Base-by-base conservation (phyloP, 2,113 vertebrate genomes). In the Syrmaticus mikado region DNA sequence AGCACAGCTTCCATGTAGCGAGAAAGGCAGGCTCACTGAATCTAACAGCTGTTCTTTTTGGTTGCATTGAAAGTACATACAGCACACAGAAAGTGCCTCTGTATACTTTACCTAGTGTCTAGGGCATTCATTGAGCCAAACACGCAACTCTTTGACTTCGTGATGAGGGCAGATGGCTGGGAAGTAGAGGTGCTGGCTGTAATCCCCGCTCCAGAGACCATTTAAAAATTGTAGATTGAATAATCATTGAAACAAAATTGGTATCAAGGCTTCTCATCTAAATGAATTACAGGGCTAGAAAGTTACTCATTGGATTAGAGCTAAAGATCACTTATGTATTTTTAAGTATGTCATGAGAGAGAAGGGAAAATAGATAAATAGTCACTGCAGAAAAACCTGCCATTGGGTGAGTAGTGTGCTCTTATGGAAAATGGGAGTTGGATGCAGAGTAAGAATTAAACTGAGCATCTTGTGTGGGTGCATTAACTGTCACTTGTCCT, bases 191-290 rank as follows among this genome's bases (percentile, higher is more conserved):
- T 60, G 22, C 2, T 3, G 27, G 34, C 21, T 75, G 18, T 93
- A 92, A 92, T 91, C 45, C 67, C 60, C 68, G 10, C 82, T 80
- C 76, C 45, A 77, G 85, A 55, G 60, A 92, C 46, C 0, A 0
- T 67, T 84, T 78, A 68, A 82, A 94, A 94, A 86, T 68, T 80
- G 62, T 64, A 94, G 70, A 89, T 87, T 79, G 77, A 94, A 72
- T 91, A 94, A 78, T 84, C 57, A 67, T 52, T 82, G 84, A 90
- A 84, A 62, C 11, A 90, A 87, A 94, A 92, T 75, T 90, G 43
- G 32, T 93, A 61, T 82, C 40, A 43, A 72, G 61, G 61, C 53
- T 90, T 86, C 52, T 94, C 70, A 87, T 60, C 65, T 25, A 84
- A 77, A 20, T 46, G 62, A 90, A 84, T 84, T 81, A 41, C 81